A percentile compares a stretch with the other conserved stretches of the same genome.
These are phyloP conservation scores for Tineola bisselliella DNA, from an alignment of 2,888 invertebrate genomes.

Conservation along the genomic window DNA sequence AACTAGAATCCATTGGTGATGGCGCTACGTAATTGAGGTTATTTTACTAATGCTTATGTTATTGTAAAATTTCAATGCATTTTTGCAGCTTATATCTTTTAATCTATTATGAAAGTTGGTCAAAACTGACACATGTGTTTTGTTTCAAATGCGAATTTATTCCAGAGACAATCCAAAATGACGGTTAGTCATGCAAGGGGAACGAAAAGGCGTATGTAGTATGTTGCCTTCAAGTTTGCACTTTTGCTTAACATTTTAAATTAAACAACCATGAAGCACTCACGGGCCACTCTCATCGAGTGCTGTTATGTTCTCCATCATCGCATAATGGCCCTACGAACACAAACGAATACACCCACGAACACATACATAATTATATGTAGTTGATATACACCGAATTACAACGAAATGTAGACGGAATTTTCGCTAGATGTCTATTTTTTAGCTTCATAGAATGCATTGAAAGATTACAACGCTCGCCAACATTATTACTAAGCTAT, in stretches of 20 bases:
- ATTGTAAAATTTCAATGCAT: no score
- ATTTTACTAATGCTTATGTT: no score
- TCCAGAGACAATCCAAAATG: slow-evolving; percentile 1
- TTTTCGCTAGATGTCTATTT: no score
- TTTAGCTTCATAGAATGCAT: background rate
- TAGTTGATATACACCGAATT: background rate
- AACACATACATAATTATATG: background rate
- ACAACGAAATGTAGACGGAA: no score
- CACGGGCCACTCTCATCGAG: background rate
- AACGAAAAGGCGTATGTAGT: background rate
- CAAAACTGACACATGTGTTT: background rate
- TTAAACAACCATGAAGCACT: background rate
- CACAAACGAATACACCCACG: no score
- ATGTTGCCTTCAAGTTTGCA: background rate
- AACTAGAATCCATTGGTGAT: no score
- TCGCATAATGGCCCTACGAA: background rate
- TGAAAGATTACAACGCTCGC: background rate
- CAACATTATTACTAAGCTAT: background rate
- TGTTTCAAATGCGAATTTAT: background rate
- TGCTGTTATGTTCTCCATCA: background rate
- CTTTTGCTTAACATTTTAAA: background rate
- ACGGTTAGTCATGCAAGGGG: background rate
- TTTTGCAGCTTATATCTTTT: no score
- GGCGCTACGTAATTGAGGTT: no score
- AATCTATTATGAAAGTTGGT: background rate